A percentile compares a stretch with the other conserved stretches of the same genome.
Evolutionary conservation across 2,113 vertebrate species (phyloP).

Genomic region (Capreolus pygargus): DNA sequence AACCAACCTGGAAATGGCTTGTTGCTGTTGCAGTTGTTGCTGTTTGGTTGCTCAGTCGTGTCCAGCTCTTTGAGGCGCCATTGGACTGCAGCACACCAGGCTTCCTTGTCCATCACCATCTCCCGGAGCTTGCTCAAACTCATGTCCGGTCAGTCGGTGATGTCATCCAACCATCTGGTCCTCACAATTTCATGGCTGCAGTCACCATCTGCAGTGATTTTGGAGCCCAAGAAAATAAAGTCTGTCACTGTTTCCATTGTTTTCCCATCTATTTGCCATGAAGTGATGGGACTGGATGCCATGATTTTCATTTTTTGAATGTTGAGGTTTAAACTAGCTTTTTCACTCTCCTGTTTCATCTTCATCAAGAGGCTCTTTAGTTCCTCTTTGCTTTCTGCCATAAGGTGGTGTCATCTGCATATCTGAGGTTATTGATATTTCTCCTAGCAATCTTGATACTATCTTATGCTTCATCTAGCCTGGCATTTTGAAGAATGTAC

Average conservation of each 20-base stretch:
- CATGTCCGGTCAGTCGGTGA: not conserved
- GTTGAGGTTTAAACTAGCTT: not conserved
- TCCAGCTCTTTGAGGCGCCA: not conserved
- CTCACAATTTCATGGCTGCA: not conserved
- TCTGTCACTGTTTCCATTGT: not conserved
- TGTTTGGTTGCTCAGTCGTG: not conserved
- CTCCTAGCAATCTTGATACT: not conserved
- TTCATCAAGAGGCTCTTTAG: not conserved
- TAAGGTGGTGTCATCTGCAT: not conserved
- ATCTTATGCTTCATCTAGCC: not conserved
- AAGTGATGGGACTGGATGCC: not conserved
- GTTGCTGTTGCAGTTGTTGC: not conserved
- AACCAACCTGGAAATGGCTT: not conserved
- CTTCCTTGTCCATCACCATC: not conserved
- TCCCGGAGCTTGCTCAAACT: not conserved
- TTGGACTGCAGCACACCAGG: not conserved
- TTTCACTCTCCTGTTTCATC: not conserved
- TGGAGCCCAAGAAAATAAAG: not conserved
- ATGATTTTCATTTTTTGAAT: not conserved
- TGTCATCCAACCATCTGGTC: not conserved
- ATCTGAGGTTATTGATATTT: not conserved
- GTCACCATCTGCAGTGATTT: not conserved
- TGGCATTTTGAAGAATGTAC: not conserved
- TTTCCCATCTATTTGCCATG: not conserved
- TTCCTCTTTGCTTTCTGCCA: not conserved